These are phyloP conservation scores for Mormoops blainvillei DNA, from an alignment of 2,113 vertebrate species.

Conservation along the genomic window DNA sequence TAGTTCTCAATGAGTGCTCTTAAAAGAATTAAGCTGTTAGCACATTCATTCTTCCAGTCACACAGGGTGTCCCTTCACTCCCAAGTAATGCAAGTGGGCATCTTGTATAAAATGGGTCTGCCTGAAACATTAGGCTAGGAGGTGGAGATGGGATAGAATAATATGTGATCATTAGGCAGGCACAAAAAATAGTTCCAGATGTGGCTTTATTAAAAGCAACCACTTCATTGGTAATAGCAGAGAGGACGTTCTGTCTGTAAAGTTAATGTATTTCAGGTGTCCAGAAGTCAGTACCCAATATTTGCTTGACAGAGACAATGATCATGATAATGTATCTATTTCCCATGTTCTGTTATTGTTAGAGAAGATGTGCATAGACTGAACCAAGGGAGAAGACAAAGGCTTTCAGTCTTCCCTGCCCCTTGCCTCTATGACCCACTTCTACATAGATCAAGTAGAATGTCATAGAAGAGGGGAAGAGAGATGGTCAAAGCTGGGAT, in stretches of 20 bases:
- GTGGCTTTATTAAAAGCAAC: constrained; percentile 26
- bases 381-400: not conserved
- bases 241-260: not conserved
- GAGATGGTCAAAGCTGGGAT: not conserved
- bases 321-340: not conserved
- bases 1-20: not conserved
- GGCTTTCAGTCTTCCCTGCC: not conserved
- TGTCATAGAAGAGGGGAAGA: not conserved
- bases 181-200: constrained; percentile 9
- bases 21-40: not conserved
- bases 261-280: not conserved
- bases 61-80: not conserved
- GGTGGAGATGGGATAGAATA: not conserved
- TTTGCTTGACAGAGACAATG: not conserved
- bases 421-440: not conserved
- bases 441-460: not conserved
- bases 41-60: not conserved
- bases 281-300: not conserved
- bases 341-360: not conserved
- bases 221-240: not conserved
- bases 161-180: not conserved
- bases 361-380: not conserved
- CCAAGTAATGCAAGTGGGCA: not conserved
- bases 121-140: not conserved
- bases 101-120: not conserved